Conservation (phyloP, 2,113 vertebrate species). For the Alosa alosa region DNA sequence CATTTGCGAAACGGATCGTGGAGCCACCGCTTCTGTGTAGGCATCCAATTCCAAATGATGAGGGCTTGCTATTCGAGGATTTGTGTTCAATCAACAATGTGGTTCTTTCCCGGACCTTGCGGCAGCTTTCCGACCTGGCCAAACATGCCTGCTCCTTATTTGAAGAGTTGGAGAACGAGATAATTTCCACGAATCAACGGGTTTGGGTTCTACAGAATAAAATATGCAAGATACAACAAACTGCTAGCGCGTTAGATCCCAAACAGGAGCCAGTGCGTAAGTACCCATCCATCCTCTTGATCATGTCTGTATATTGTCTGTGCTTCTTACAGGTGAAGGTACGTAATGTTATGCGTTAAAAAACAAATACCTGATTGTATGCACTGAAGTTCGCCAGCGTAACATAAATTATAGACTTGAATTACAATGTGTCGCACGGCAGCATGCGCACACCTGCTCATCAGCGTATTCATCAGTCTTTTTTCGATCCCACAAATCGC, state of each 20-base stretch:
- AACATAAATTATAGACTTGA: background rate
- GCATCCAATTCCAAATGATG: slow-evolving; percentile 78
- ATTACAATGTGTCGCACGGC: slow-evolving; percentile 65
- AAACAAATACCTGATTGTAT: slow-evolving; percentile 12
- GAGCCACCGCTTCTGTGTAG: slow-evolving; percentile 93
- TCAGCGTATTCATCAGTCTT: slow-evolving; percentile 18
- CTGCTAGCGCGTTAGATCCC: slow-evolving; percentile 85
- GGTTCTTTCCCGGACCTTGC: slow-evolving; percentile 88
- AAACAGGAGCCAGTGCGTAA: slow-evolving; percentile 98
- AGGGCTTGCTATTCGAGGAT: slow-evolving; percentile 80
- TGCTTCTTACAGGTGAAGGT: background rate
- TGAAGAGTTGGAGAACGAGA: slow-evolving; percentile 93
- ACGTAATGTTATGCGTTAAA: background rate
- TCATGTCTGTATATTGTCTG: slow-evolving; percentile 7
- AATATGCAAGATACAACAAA: slow-evolving; percentile 87
- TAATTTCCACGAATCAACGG: slow-evolving; percentile 85
- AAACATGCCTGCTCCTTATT: slow-evolving; percentile 94
- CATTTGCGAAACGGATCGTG: slow-evolving; percentile 92
- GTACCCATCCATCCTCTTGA: slow-evolving; percentile 62
- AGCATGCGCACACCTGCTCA: slow-evolving; percentile 56
- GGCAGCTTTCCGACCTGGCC: slow-evolving; percentile 96
- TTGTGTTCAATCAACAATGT: slow-evolving; percentile 90
- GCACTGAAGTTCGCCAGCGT: background rate
- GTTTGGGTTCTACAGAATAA: slow-evolving; percentile 89
- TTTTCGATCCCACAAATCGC: background rate